Percentiles rank a stretch among this genome's conserved stretches.
These are phyloP conservation scores for Phyllostomus hastatus DNA, from an alignment of 2,113 vertebrate species.

Conservation along the genomic window DNA sequence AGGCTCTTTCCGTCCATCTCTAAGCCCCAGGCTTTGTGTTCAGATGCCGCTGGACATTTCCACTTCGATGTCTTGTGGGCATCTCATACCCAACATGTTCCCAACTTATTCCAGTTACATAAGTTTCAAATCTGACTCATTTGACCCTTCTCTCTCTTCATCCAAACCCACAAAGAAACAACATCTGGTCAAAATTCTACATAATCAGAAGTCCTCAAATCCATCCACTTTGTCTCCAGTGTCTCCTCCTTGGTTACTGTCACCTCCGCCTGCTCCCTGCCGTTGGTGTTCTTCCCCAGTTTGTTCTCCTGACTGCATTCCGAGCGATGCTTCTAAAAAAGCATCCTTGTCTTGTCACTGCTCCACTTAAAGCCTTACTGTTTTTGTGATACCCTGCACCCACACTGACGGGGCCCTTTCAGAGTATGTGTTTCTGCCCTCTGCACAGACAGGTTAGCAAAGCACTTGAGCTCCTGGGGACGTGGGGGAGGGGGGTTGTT, in stretches of 20 bases:
- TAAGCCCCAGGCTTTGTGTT: not conserved
- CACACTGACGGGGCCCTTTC: not conserved
- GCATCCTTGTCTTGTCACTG: no score
- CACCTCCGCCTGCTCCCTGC: not conserved
- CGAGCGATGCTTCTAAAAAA: not conserved
- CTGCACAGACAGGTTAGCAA: not conserved
- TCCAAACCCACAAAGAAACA: not conserved
- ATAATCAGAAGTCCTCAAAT: not conserved
- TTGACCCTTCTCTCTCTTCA: not conserved
- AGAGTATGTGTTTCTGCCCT: not conserved
- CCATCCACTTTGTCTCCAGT: not conserved
- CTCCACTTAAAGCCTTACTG: not conserved
- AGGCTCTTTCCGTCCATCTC: not conserved
- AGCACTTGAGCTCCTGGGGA: not conserved
- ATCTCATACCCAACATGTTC: not conserved
- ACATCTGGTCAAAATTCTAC: not conserved
- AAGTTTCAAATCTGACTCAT: not conserved
- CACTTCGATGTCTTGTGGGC: not conserved
- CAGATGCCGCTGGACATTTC: not conserved
- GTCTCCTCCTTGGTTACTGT: not conserved
- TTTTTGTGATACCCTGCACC: not conserved
- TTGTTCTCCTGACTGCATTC: not conserved
- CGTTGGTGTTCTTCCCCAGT: fast-evolving
- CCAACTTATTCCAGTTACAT: not conserved
- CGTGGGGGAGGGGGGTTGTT: not conserved